Evolutionary conservation across 2,113 vertebrate genomes (phyloP).

Genomic region (Nanorana parkeri): DNA sequence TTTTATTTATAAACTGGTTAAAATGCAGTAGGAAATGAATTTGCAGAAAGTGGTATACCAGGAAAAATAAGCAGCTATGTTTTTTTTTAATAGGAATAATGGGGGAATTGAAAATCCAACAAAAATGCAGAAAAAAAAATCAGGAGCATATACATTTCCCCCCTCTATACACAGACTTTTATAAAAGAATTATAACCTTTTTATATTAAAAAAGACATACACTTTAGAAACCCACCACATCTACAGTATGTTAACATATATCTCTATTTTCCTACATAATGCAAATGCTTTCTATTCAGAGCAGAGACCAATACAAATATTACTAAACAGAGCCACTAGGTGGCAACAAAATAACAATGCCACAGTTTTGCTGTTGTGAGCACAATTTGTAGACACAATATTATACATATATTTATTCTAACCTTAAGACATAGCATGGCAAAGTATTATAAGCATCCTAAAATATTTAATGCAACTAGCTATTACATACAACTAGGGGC

Average conservation of each 20-base stretch:
- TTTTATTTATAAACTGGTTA: no score
- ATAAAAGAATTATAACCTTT: no score
- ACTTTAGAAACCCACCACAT: no score
- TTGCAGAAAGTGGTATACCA: no score
- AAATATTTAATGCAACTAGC: background rate
- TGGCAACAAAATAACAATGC: constrained; percentile 64
- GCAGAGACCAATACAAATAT: background rate
- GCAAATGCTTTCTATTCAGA: background rate
- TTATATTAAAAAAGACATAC: no score
- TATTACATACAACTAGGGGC: background rate
- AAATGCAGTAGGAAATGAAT: no score
- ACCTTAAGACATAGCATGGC: background rate
- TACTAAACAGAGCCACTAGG: constrained; percentile 63
- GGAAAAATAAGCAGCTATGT: no score
- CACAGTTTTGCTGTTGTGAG: background rate
- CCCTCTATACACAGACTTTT: no score
- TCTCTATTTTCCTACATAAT: background rate
- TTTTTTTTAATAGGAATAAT: no score
- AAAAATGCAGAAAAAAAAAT: no score
- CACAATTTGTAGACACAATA: background rate
- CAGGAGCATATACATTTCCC: no score
- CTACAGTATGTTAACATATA: background rate
- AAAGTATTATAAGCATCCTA: background rate
- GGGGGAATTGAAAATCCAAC: no score
- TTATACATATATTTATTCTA: background rate